A percentile compares a stretch with the other conserved stretches of the same genome.
Conservation (phyloP, 2,797 vertebrate genomes). For the Esox lucius region DNA sequence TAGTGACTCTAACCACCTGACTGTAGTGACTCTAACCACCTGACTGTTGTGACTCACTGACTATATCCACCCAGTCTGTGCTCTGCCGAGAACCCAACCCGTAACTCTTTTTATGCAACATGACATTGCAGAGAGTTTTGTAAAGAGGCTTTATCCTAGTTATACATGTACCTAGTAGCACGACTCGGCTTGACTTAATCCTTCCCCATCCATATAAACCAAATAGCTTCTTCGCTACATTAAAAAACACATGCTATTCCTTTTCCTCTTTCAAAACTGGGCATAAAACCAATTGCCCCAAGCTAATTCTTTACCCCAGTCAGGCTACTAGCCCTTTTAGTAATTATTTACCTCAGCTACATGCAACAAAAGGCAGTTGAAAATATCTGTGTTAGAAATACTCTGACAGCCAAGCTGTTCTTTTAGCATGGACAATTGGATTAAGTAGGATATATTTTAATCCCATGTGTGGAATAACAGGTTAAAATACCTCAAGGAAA, state of each 20-base stretch:
- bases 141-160: neutral
- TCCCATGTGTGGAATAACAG: constrained; percentile 56
- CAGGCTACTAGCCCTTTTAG: too few species aligned
- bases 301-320: constrained; percentile 50
- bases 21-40: too few species aligned
- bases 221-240: neutral
- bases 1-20: too few species aligned
- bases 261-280: constrained; percentile 32
- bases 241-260: constrained; percentile 18
- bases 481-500: constrained; percentile 55
- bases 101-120: neutral
- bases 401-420: constrained; percentile 47
- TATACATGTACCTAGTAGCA: neutral
- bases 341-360: constrained; percentile 45
- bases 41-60: too few species aligned
- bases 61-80: too few species aligned
- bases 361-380: constrained; percentile 46
- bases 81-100: too few species aligned
- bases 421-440: constrained; percentile 59
- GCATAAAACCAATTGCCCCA: constrained; percentile 40
- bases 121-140: neutral
- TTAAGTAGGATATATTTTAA: constrained; percentile 65
- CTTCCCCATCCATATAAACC: neutral
- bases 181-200: neutral
- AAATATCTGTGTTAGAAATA: constrained; percentile 54